Evolutionary conservation across 2,113 vertebrate genomes (phyloP).

Genomic region (Microtus montanus): DNA sequence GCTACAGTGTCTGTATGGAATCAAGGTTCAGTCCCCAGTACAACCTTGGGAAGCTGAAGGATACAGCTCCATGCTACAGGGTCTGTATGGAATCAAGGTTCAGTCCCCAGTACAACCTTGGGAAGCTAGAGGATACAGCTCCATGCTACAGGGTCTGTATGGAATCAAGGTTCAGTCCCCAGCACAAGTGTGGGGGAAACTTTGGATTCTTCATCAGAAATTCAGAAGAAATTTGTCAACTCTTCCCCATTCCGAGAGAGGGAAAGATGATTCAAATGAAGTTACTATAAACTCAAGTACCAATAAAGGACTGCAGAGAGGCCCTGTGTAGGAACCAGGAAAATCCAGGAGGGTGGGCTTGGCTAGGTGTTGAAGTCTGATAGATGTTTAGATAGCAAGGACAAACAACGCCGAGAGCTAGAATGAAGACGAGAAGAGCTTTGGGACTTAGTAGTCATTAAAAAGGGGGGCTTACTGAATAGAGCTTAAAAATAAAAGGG

Average conservation of each 20-base stretch:
- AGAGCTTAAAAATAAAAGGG: too few relatives aligned
- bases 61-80: not conserved
- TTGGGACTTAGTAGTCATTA: not conserved
- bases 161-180: not conserved
- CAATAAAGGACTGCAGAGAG: not conserved
- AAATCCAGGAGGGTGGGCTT: not conserved
- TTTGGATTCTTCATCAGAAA: not conserved
- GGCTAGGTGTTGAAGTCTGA: not conserved
- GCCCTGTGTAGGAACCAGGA: not conserved
- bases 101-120: not conserved
- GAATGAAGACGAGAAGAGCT: not conserved
- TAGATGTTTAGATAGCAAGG: not conserved
- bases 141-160: not conserved
- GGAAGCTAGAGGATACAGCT: not conserved
- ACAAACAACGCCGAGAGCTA: not conserved
- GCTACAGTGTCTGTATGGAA: not conserved
- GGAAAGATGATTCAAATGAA: not conserved
- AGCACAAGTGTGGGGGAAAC: not conserved
- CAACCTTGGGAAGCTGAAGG: not conserved
- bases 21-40: not conserved
- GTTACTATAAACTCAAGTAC: not conserved
- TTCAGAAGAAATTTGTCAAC: not conserved
- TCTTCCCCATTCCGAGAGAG: not conserved
- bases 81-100: not conserved
- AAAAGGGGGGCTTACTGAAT: too few relatives aligned